Evolutionary conservation across 2,113 vertebrate genomes (phyloP).

Genomic region (Mus musculus): GRCm39 chr7:118170501-118171000

Average conservation of each 20-base stretch:
- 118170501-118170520: neutral
- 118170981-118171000: neutral
- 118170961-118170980: neutral
- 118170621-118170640: neutral
- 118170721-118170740: too few relatives aligned
- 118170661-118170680: neutral
- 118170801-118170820: neutral
- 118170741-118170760: neutral
- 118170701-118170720: accelerated
- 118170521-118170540: neutral
- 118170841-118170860: too few relatives aligned
- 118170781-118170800: neutral
- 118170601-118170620: neutral
- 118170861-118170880: neutral
- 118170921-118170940: neutral
- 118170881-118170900: neutral
- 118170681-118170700: neutral
- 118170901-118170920: neutral
- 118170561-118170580: neutral
- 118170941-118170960: neutral
- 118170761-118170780: neutral
- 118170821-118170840: too few relatives aligned
- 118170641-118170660: neutral
- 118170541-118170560: neutral
- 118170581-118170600: neutral